Evolutionary conservation across 1,140 invertebrate species (phyloP).

Genomic region (Magallana ariakensis): DNA sequence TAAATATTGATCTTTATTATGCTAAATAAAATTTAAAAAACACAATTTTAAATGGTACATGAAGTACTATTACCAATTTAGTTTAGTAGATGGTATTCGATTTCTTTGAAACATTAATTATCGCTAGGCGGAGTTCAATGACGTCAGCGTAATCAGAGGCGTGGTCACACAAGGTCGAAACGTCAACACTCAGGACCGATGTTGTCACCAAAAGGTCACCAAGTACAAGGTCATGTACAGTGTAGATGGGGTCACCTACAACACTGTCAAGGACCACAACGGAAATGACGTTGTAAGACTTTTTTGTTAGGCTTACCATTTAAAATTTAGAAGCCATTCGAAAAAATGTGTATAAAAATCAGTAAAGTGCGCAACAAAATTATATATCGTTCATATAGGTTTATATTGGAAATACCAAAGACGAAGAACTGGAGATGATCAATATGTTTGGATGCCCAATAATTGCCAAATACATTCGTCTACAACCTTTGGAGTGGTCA

Average conservation of each 20-base stretch:
- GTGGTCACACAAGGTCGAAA: constrained; percentile 66
- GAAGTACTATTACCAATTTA: no score
- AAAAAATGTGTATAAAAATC: no score
- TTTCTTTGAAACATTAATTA: no score
- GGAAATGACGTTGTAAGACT: constrained; percentile 58
- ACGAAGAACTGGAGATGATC: constrained; percentile 60
- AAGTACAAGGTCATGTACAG: constrained; percentile 63
- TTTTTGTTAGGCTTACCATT: not conserved
- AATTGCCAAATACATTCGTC: constrained; percentile 64
- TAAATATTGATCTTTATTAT: no score
- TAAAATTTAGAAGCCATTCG: no score
- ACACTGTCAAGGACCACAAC: constrained; percentile 57
- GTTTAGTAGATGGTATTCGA: no score
- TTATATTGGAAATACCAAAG: constrained; percentile 63
- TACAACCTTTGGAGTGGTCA: constrained; percentile 61
- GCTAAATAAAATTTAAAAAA: no score
- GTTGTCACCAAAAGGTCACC: constrained; percentile 62
- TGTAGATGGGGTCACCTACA: constrained; percentile 60
- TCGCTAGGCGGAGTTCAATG: constrained; percentile 61
- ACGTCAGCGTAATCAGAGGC: constrained; percentile 59
- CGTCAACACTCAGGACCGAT: constrained; percentile 57
- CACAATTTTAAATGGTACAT: no score
- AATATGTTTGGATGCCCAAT: constrained; percentile 64
- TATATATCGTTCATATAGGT: constrained; percentile 48
- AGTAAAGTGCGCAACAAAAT: no score